These are phyloP conservation scores for Oryzias dopingdopingensis DNA, from an alignment of 2,797 vertebrate species.

Conservation along the genomic window DNA sequence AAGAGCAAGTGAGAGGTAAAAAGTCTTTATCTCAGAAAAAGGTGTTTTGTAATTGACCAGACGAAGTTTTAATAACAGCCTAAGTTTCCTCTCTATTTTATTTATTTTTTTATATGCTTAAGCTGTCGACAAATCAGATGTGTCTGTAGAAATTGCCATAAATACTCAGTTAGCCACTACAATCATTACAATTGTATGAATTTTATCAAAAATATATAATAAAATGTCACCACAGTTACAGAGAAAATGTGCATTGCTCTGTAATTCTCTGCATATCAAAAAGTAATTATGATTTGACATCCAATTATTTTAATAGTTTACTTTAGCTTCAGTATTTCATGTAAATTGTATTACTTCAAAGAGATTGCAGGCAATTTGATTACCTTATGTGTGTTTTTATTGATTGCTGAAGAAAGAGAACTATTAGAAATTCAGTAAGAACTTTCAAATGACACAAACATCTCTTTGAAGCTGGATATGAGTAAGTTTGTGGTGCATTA, in stretches of 20 bases:
- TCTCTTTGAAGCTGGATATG: too few relatives aligned
- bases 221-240: too few relatives aligned
- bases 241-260: background rate
- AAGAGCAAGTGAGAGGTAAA: slow-evolving; percentile 59
- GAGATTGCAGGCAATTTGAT: background rate
- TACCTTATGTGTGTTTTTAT: too few relatives aligned
- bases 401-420: too few relatives aligned
- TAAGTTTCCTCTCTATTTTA: slow-evolving; percentile 16
- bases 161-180: too few relatives aligned
- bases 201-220: too few relatives aligned
- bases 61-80: slow-evolving; percentile 33
- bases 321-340: slow-evolving; percentile 10
- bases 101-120: slow-evolving; percentile 2
- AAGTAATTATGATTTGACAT: slow-evolving; percentile 23
- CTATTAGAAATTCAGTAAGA: too few relatives aligned
- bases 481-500: too few relatives aligned
- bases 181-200: too few relatives aligned
- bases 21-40: slow-evolving; percentile 54
- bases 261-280: slow-evolving; percentile 10
- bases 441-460: too few relatives aligned
- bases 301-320: slow-evolving; percentile 8
- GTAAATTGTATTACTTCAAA: slow-evolving; percentile 7
- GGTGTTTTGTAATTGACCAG: slow-evolving; percentile 19
- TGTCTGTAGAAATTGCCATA: background rate
- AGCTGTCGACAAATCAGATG: background rate